Evolutionary conservation across 2,113 vertebrate genomes (phyloP).

Genomic region (Macrotus californicus): DNA sequence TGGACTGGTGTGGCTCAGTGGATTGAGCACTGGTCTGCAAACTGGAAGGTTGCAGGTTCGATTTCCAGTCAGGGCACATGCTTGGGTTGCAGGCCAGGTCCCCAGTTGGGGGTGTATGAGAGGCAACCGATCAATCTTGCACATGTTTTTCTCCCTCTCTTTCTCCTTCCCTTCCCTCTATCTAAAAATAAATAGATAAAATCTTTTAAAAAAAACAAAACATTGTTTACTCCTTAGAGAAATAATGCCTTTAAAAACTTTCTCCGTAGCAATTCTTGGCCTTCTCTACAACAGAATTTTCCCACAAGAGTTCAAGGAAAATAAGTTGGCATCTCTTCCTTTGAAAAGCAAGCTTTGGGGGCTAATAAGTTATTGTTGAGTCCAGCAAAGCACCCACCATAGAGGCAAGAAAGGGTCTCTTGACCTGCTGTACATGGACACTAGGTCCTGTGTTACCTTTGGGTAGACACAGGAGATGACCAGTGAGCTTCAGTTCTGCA

Average conservation of each 20-base stretch:
- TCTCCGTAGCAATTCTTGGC: neutral
- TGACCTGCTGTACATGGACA: neutral
- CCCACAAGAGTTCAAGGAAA: conserved; percentile 12
- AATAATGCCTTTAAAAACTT: neutral
- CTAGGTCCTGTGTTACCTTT: neutral
- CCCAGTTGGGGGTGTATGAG: too few relatives aligned
- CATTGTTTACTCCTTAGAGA: neutral
- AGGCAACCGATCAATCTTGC: too few relatives aligned
- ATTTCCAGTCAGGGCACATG: too few relatives aligned
- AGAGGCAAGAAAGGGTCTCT: neutral
- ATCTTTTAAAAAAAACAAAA: too few relatives aligned
- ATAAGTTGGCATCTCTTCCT: neutral
- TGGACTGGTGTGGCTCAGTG: too few relatives aligned
- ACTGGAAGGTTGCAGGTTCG: too few relatives aligned
- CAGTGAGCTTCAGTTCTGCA: neutral
- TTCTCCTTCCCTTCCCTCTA: too few relatives aligned
- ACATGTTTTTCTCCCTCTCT: too few relatives aligned
- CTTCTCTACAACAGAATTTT: neutral
- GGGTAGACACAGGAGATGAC: neutral
- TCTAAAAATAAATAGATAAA: too few relatives aligned
- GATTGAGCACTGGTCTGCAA: too few relatives aligned
- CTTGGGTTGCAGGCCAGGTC: too few relatives aligned
- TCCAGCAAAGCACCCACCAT: neutral
- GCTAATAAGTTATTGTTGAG: neutral
- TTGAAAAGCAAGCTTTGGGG: neutral